These are phyloP conservation scores for Pollenia amentaria DNA, from an alignment of 2,888 invertebrate genomes.

Conservation along the genomic window DNA sequence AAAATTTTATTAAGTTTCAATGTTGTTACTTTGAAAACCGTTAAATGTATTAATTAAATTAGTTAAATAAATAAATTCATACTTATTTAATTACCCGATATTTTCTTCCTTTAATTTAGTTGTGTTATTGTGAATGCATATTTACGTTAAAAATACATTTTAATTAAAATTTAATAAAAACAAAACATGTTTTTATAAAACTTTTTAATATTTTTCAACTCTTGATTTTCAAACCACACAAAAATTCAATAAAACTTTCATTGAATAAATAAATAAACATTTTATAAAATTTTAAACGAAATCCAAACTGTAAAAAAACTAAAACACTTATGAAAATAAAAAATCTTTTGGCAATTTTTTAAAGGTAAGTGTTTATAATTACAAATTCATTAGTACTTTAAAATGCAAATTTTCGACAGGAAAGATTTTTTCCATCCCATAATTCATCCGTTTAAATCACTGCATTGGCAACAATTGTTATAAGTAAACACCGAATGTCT, in stretches of 20 bases:
- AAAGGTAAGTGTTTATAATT: conserved; percentile 17
- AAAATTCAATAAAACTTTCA: too few relatives aligned
- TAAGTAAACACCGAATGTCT: too few relatives aligned
- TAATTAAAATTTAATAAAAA: conserved; percentile 21
- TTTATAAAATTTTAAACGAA: not conserved
- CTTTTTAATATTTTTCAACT: not conserved
- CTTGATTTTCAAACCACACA: too few relatives aligned
- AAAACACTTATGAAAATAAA: not conserved
- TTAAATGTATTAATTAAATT: too few relatives aligned
- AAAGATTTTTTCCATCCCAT: not conserved
- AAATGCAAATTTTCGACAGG: not conserved
- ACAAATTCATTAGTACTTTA: not conserved
- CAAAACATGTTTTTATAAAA: not conserved
- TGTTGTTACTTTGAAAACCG: conserved; percentile 39
- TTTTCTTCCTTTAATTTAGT: conserved; percentile 42
- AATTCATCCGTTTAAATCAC: too few relatives aligned
- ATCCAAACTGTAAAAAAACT: not conserved
- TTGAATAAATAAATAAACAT: too few relatives aligned
- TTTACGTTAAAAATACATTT: conserved; percentile 44
- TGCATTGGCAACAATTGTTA: too few relatives aligned
- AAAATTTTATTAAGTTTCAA: conserved; percentile 32
- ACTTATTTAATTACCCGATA: not conserved
- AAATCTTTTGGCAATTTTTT: not conserved
- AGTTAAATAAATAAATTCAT: conserved; percentile 3
- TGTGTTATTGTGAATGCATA: conserved; percentile 65